A percentile compares a stretch with the other conserved stretches of the same genome.
Evolutionary conservation across 2,113 vertebrate genomes (phyloP).

Genomic region (Pundamilia nyererei): DNA sequence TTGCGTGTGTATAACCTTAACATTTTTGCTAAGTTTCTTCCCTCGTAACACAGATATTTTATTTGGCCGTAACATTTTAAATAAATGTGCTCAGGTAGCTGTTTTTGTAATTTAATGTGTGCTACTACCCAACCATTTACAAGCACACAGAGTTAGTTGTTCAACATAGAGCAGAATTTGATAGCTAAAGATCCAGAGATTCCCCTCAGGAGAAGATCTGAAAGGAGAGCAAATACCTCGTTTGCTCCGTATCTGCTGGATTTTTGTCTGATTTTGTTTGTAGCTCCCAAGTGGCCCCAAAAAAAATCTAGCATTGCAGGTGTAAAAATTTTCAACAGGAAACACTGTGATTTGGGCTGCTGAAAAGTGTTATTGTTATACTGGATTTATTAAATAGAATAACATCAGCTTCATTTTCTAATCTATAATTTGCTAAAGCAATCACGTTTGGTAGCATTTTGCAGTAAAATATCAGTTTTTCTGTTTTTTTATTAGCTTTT

Average conservation of each 20-base stretch:
- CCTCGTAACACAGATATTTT: not conserved
- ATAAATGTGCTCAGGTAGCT: not conserved
- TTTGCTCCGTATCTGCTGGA: not conserved
- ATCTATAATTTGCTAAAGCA: not conserved
- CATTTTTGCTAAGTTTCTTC: not conserved
- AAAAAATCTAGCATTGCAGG: not conserved
- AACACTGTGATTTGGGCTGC: not conserved
- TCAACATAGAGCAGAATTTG: not conserved
- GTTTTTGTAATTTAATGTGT: not conserved
- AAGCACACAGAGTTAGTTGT: not conserved
- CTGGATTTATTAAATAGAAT: not conserved
- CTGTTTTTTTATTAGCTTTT: not conserved
- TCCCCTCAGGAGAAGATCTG: not conserved
- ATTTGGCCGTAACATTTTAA: not conserved
- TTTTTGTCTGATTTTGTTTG: not conserved
- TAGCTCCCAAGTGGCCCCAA: not conserved
- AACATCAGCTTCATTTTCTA: not conserved
- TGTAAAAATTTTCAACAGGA: not conserved
- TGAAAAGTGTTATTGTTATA: not conserved
- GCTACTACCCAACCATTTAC: accelerated
- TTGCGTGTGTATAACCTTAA: accelerated
- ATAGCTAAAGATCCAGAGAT: not conserved
- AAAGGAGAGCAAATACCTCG: not conserved
- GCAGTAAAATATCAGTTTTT: not conserved
- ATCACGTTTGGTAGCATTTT: not conserved